Conservation (phyloP, 2,797 vertebrate species). For the Acipenser ruthenus region DNA sequence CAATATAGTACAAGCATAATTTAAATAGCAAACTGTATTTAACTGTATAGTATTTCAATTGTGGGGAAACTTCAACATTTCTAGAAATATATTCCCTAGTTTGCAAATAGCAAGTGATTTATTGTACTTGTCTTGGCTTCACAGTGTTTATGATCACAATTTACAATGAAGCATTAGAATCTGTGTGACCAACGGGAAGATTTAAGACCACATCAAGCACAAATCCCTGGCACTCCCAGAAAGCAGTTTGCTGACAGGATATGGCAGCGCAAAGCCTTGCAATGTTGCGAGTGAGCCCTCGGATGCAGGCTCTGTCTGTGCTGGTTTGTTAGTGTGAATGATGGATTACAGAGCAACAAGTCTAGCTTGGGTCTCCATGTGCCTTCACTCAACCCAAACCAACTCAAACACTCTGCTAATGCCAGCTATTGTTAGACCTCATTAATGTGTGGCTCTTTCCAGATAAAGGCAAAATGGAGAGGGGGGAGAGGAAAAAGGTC, state of each 20-base stretch:
- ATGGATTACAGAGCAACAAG: slow-evolving; percentile 38
- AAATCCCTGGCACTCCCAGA: slow-evolving; percentile 40
- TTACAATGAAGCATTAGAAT: slow-evolving; percentile 37
- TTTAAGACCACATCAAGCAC: slow-evolving; percentile 41
- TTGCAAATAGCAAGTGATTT: too few species aligned
- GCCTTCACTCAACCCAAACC: slow-evolving; percentile 27
- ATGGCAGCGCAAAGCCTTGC: slow-evolving; percentile 29
- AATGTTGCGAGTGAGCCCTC: slow-evolving; percentile 34
- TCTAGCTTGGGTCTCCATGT: slow-evolving; percentile 21
- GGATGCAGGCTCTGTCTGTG: slow-evolving; percentile 23
- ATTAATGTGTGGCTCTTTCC: slow-evolving; percentile 19
- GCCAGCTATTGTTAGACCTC: slow-evolving; percentile 22
- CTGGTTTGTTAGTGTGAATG: slow-evolving; percentile 25
- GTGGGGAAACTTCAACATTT: too few species aligned
- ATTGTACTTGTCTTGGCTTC: slow-evolving; percentile 7
- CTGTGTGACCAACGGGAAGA: slow-evolving; percentile 36
- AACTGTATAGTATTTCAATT: too few species aligned
- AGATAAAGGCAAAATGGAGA: slow-evolving; percentile 11
- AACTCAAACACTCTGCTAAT: slow-evolving; percentile 25
- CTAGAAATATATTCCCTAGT: too few species aligned
- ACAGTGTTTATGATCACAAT: slow-evolving; percentile 38
- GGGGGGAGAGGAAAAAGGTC: slow-evolving; percentile 8
- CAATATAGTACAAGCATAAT: too few species aligned
- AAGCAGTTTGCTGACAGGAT: slow-evolving; percentile 36
- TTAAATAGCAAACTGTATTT: too few species aligned